Evolutionary conservation across 2,797 vertebrate genomes (phyloP).

Genomic region (Cuculus canorus): DNA sequence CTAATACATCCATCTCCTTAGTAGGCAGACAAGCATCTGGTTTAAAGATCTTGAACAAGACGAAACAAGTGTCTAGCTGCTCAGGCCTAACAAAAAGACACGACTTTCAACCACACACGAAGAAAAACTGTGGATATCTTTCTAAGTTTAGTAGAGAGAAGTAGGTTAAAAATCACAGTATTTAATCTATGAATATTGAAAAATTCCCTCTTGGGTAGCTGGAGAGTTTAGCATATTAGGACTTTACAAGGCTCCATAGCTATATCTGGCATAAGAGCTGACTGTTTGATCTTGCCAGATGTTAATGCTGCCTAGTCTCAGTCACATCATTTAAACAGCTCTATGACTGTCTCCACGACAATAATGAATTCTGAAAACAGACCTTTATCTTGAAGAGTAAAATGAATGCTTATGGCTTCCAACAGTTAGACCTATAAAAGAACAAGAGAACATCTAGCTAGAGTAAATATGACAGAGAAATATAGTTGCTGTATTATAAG

Average conservation of each 20-base stretch:
- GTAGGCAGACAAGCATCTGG: background rate
- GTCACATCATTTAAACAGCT: background rate
- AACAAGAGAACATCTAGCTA: constrained; percentile 5
- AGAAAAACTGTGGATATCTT: background rate
- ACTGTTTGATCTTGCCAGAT: background rate
- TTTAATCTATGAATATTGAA: background rate
- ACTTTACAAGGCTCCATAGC: background rate
- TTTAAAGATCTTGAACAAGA: background rate
- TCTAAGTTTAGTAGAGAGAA: background rate
- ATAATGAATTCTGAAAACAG: background rate
- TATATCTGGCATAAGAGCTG: background rate
- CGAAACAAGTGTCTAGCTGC: background rate
- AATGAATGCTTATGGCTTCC: background rate
- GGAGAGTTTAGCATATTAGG: background rate
- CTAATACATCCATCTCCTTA: background rate
- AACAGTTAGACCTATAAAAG: background rate
- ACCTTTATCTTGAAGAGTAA: background rate
- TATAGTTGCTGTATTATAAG: background rate
- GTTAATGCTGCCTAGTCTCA: background rate
- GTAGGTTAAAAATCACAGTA: background rate
- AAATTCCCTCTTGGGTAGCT: background rate
- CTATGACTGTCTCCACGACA: background rate
- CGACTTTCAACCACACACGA: background rate
- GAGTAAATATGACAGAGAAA: constrained; percentile 11
- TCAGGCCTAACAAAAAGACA: background rate